Conservation (phyloP, 1,140 invertebrate species). For the Ylistrum balloti region DNA sequence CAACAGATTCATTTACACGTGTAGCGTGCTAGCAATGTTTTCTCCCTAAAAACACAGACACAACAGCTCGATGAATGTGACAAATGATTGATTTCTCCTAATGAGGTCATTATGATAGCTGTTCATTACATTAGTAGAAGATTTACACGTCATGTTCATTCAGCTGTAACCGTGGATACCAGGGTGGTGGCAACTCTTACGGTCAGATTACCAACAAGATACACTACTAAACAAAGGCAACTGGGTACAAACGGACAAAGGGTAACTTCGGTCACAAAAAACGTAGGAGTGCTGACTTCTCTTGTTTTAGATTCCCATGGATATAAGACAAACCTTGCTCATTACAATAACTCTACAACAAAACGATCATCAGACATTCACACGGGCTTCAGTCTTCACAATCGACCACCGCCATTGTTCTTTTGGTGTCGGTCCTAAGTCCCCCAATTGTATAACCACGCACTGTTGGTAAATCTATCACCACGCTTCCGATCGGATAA, state of each 20-base stretch:
- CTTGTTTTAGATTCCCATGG: not conserved
- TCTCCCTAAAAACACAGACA: too few relatives aligned
- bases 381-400: not conserved
- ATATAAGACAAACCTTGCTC: constrained; percentile 21
- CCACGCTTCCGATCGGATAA: not conserved
- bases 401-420: not conserved
- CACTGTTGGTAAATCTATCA: not conserved
- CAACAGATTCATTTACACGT: too few relatives aligned
- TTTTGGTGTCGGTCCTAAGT: not conserved
- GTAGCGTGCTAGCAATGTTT: too few relatives aligned
- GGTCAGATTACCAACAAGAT: not conserved
- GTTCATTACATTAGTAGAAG: not conserved
- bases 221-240: not conserved
- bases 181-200: not conserved
- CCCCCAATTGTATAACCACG: not conserved
- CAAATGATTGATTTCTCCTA: constrained; percentile 23
- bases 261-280: not conserved
- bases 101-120: too few relatives aligned
- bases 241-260: not conserved
- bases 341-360: not conserved
- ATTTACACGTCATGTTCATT: not conserved
- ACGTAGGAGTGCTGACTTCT: not conserved
- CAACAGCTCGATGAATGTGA: too few relatives aligned
- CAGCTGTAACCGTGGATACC: not conserved
- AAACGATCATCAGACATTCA: not conserved